Conservation (phyloP, 2,113 vertebrate genomes). For the Sander lucioperca region DNA sequence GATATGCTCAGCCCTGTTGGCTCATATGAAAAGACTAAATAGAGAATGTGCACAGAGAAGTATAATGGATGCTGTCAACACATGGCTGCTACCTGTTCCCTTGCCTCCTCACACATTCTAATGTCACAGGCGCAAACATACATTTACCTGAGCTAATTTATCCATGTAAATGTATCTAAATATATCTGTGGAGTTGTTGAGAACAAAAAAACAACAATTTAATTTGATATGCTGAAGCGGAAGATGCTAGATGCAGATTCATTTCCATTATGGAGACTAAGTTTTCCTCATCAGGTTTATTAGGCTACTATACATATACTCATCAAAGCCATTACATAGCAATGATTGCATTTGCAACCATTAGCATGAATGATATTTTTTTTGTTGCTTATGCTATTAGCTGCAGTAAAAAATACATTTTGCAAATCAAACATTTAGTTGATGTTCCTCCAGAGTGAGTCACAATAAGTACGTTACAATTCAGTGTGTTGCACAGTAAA, state of each 20-base stretch:
- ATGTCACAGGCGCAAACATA: slow-evolving; percentile 18
- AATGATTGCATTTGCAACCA: slow-evolving; percentile 64
- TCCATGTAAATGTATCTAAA: slow-evolving; percentile 25
- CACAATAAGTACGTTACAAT: slow-evolving; percentile 33
- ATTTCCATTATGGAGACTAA: slow-evolving; percentile 40
- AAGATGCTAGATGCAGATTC: slow-evolving; percentile 11
- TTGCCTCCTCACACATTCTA: slow-evolving; percentile 39
- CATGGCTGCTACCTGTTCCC: slow-evolving; percentile 28
- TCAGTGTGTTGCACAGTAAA: slow-evolving; percentile 21
- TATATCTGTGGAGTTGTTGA: not conserved
- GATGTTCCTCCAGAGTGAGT: slow-evolving; percentile 49
- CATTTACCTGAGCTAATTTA: not conserved
- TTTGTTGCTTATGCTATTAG: slow-evolving; percentile 60
- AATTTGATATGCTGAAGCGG: slow-evolving; percentile 11
- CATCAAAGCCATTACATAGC: slow-evolving; percentile 68
- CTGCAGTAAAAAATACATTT: slow-evolving; percentile 50
- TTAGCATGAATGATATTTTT: slow-evolving; percentile 69
- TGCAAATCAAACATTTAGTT: slow-evolving; percentile 57
- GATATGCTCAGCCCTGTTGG: slow-evolving; percentile 33
- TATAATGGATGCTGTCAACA: slow-evolving; percentile 54
- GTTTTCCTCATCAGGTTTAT: slow-evolving; percentile 50
- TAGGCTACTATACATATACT: slow-evolving; percentile 42
- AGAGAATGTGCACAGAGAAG: slow-evolving; percentile 39
- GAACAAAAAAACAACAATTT: not conserved
- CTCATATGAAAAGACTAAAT: slow-evolving; percentile 64